Evolutionary conservation across 1,140 invertebrate species (phyloP).

Genomic region (Aricia agestis): DNA sequence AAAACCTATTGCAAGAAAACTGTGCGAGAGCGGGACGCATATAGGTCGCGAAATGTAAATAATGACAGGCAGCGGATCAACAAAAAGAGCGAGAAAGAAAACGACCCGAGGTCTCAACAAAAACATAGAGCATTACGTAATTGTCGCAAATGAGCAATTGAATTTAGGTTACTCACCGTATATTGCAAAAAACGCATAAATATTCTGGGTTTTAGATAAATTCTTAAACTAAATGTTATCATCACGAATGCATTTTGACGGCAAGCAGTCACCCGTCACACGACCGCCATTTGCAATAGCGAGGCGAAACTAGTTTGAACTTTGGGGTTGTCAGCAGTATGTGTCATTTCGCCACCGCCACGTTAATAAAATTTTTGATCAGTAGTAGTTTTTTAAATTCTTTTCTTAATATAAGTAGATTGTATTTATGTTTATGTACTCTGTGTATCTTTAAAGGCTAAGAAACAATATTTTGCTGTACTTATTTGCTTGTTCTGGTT

Average conservation of each 20-base stretch:
- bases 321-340: not conserved
- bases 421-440: too few relatives aligned
- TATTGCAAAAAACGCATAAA: slow-evolving; percentile 27
- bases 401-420: too few relatives aligned
- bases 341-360: not conserved
- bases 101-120: slow-evolving; percentile 41
- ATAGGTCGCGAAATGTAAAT: slow-evolving; percentile 63
- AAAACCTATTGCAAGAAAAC: slow-evolving; percentile 65
- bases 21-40: slow-evolving; percentile 55
- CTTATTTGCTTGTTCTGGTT: too few relatives aligned
- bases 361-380: too few relatives aligned
- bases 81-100: slow-evolving; percentile 54
- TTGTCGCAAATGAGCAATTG: slow-evolving; percentile 26
- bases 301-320: slow-evolving; percentile 2
- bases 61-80: slow-evolving; percentile 58
- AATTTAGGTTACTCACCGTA: slow-evolving; percentile 39
- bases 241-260: slow-evolving; percentile 55
- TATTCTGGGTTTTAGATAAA: slow-evolving; percentile 25
- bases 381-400: too few relatives aligned
- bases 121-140: slow-evolving; percentile 55
- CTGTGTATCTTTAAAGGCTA: too few relatives aligned
- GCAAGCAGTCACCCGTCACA: slow-evolving; percentile 47
- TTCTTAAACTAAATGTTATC: slow-evolving; percentile 44
- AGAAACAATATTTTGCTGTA: too few relatives aligned
- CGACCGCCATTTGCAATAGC: slow-evolving; percentile 53